phyloP scores from a whole-genome alignment of 2,113 vertebrate species.

The Pandion haliaetus region DNA sequence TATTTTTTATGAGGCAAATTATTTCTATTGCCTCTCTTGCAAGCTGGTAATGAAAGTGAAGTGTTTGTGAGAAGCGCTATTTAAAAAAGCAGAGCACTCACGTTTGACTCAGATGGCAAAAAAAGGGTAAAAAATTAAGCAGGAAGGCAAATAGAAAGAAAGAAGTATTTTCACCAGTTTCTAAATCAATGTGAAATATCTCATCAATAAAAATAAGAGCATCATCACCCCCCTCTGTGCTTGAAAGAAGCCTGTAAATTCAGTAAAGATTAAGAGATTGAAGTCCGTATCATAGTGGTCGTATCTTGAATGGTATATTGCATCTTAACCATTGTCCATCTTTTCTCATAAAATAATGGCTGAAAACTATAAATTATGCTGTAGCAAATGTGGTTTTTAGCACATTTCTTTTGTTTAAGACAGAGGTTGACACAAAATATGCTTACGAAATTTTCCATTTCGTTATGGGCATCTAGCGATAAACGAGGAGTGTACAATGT shows the following conservation, averaged over 20 bases:
- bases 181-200: not conserved
- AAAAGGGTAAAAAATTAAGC: not conserved
- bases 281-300: not conserved
- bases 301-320: not conserved
- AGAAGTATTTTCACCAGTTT: not conserved
- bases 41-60: conserved; percentile 37
- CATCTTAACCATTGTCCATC: not conserved
- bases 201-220: not conserved
- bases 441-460: not conserved
- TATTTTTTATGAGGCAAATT: conserved; percentile 36
- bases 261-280: not conserved
- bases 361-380: not conserved
- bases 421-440: not conserved
- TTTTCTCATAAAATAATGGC: not conserved
- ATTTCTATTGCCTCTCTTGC: conserved; percentile 28
- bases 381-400: not conserved
- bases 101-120: not conserved
- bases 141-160: not conserved
- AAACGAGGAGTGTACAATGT: not conserved
- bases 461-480: not conserved
- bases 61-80: conserved; percentile 5
- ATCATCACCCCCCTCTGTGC: not conserved
- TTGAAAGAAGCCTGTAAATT: not conserved
- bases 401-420: not conserved
- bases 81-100: conserved; percentile 2